Conservation (phyloP, 1,140 invertebrate species). For the Asobara japonica region DNA sequence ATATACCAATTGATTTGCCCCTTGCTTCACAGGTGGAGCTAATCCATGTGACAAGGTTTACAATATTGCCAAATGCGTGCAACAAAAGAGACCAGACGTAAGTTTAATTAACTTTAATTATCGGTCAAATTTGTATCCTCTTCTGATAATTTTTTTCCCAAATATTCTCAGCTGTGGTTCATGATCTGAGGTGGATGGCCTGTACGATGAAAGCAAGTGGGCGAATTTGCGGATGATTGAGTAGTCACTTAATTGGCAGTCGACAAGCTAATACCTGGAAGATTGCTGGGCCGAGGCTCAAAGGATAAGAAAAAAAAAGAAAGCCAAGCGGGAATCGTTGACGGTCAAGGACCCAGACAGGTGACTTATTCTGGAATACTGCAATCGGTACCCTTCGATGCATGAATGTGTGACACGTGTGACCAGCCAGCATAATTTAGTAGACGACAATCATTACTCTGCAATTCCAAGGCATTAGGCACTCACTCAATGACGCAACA, state of each 20-base stretch:
- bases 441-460: neutral
- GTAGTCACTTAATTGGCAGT: neutral
- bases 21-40: slow-evolving; percentile 40
- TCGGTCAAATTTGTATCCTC: neutral
- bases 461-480: neutral
- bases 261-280: neutral
- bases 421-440: neutral
- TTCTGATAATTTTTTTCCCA: neutral
- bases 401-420: neutral
- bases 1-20: neutral
- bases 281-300: neutral
- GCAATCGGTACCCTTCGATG: neutral
- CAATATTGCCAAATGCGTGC: slow-evolving; percentile 47
- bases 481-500: neutral
- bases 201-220: slow-evolving; percentile 25
- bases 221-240: slow-evolving; percentile 2
- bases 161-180: slow-evolving; percentile 52
- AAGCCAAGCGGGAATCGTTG: neutral
- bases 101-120: slow-evolving; percentile 32
- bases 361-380: neutral
- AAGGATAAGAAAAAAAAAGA: neutral
- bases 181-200: slow-evolving; percentile 43
- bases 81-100: slow-evolving; percentile 47
- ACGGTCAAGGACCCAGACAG: neutral
- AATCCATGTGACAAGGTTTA: slow-evolving; percentile 55